phyloP scores from a whole-genome alignment of 1,140 invertebrate genomes.

The Lineus longissimus region DNA sequence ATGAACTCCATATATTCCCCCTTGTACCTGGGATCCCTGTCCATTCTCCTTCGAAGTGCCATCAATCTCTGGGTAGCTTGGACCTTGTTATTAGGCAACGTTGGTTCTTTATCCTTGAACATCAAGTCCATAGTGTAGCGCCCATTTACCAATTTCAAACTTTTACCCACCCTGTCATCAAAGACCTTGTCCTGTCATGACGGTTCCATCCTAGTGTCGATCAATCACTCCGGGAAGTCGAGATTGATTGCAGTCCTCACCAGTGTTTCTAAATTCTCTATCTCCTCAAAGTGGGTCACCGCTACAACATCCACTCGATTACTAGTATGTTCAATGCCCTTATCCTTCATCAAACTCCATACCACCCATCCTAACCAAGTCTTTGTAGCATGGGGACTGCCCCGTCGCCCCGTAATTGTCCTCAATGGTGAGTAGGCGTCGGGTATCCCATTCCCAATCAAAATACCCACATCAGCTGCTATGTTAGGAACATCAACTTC shows the following conservation, averaged over 20 bases:
- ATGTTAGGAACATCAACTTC: no score
- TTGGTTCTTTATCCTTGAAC: background rate
- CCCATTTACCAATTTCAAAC: constrained; percentile 7
- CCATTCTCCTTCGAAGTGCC: constrained; percentile 8
- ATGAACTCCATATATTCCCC: constrained; percentile 19
- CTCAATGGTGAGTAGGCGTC: no score
- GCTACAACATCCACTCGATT: no score
- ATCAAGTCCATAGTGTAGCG: constrained; percentile 12
- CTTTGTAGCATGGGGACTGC: no score
- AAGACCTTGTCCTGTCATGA: constrained; percentile 16
- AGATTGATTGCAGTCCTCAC: constrained; percentile 17
- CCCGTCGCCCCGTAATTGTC: no score
- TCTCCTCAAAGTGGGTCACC: no score
- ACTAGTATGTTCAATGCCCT: no score
- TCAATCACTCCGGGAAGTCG: constrained; percentile 19
- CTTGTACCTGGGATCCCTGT: constrained; percentile 12
- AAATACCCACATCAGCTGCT: no score
- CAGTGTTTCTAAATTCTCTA: constrained; percentile 9
- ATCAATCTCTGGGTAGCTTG: constrained; percentile 10
- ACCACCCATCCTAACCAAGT: no score
- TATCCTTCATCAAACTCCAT: no score
- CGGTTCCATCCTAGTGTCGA: constrained; percentile 14
- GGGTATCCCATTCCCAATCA: no score
- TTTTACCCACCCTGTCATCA: constrained; percentile 8
- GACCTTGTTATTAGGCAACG: constrained; percentile 11